A percentile compares a stretch with the other conserved stretches of the same genome.
These are phyloP conservation scores for Globodera rostochiensis DNA, from an alignment of 1,140 invertebrate genomes.

Conservation along the genomic window DNA sequence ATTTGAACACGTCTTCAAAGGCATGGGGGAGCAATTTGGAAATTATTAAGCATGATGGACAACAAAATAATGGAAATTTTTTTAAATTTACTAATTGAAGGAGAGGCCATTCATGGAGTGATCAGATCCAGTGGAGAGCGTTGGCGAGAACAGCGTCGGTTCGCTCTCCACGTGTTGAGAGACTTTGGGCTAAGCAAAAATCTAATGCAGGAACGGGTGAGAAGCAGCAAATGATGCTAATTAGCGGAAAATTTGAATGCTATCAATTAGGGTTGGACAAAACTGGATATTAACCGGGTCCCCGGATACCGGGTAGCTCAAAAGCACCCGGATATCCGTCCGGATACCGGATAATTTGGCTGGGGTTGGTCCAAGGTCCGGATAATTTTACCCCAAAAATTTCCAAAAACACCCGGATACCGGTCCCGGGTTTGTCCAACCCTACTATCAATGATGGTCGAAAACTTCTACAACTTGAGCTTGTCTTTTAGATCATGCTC, in stretches of 20 bases:
- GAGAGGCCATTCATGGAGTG: slow-evolving; percentile 35
- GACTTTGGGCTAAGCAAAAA: slow-evolving; percentile 54
- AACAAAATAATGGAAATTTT: background rate
- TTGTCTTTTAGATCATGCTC: slow-evolving; percentile 25
- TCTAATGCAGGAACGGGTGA: slow-evolving; percentile 40
- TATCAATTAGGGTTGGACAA: too few relatives aligned
- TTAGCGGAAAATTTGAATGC: too few relatives aligned
- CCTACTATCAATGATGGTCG: background rate
- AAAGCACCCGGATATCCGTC: too few relatives aligned
- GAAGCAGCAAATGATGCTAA: background rate
- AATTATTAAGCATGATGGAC: background rate
- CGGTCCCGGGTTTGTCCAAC: too few relatives aligned
- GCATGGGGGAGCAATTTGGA: background rate
- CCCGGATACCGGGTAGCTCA: too few relatives aligned
- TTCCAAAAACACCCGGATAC: too few relatives aligned
- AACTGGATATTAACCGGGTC: too few relatives aligned
- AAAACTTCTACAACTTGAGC: background rate
- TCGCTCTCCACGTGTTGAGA: slow-evolving; percentile 51
- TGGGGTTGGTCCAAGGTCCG: too few relatives aligned
- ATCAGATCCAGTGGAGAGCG: background rate
- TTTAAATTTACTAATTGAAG: slow-evolving; percentile 35
- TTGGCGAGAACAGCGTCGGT: slow-evolving; percentile 51
- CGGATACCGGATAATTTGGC: too few relatives aligned
- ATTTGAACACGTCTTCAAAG: slow-evolving; percentile 39
- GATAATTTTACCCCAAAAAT: too few relatives aligned